Conservation (phyloP, 2,797 vertebrate genomes). For the Tarsius wallacei region DNA sequence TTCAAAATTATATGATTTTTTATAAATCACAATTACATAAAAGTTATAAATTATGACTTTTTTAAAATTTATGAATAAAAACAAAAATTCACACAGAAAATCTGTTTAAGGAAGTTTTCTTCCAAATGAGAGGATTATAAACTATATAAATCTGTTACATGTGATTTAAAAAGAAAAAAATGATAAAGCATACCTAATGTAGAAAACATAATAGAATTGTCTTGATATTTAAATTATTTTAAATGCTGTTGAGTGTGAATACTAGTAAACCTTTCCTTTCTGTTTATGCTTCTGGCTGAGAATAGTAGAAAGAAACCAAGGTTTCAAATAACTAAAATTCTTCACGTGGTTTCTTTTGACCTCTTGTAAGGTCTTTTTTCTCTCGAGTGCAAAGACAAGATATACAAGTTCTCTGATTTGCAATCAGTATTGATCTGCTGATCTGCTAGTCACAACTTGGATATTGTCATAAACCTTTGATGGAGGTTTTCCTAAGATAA, state of each 20-base stretch:
- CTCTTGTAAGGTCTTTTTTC: background rate
- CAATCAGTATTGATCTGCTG: conserved; percentile 96
- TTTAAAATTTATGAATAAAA: background rate
- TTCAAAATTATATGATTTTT: no score
- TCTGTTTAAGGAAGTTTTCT: background rate
- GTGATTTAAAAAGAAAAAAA: background rate
- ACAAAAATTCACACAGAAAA: background rate
- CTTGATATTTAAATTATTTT: conserved; percentile 8
- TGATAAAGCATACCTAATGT: conserved; percentile 23
- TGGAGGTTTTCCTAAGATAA: conserved; percentile 99
- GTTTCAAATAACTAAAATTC: background rate
- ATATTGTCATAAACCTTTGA: conserved; percentile 99
- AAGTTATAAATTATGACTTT: no score
- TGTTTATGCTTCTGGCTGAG: conserved; percentile 35
- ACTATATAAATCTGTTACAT: background rate
- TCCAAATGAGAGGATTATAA: conserved; percentile 19
- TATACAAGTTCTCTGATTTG: background rate
- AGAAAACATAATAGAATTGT: background rate
- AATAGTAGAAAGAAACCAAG: background rate
- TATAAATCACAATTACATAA: no score
- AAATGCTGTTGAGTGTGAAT: background rate
- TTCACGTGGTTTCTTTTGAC: background rate
- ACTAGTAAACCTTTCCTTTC: background rate
- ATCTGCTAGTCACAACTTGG: conserved; percentile 96
- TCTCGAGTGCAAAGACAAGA: background rate